Evolutionary conservation across 2,888 invertebrate genomes (phyloP).

Genomic region (Chrysotoxum bicinctum): DNA sequence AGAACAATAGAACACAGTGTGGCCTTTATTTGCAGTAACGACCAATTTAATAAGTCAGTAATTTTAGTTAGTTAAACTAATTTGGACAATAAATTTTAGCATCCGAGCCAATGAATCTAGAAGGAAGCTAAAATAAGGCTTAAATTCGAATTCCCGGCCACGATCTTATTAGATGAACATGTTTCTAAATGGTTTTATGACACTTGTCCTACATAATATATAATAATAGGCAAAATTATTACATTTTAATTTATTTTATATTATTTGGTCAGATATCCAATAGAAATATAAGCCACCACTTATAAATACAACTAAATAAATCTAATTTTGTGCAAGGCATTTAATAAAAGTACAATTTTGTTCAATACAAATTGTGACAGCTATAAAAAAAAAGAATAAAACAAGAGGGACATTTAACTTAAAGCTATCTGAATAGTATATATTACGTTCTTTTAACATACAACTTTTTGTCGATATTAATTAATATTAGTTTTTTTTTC

Average conservation of each 20-base stretch:
- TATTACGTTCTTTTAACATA: background rate
- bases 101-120: too few species aligned
- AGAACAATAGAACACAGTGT: too few species aligned
- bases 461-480: background rate
- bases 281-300: background rate
- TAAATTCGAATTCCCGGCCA: too few species aligned
- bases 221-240: background rate
- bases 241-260: background rate
- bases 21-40: too few species aligned
- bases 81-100: too few species aligned
- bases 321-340: conserved; percentile 3
- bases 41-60: too few species aligned
- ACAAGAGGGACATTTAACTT: background rate
- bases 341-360: background rate
- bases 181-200: background rate
- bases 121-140: too few species aligned
- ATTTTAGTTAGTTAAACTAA: too few species aligned
- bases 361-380: background rate
- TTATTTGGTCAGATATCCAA: background rate
- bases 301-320: background rate
- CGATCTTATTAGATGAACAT: background rate
- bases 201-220: background rate
- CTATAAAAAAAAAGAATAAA: background rate
- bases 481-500: background rate
- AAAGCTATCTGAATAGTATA: background rate